These are phyloP conservation scores for Crypturellus undulatus DNA, from an alignment of 2,113 vertebrate genomes.

Conservation along the genomic window DNA sequence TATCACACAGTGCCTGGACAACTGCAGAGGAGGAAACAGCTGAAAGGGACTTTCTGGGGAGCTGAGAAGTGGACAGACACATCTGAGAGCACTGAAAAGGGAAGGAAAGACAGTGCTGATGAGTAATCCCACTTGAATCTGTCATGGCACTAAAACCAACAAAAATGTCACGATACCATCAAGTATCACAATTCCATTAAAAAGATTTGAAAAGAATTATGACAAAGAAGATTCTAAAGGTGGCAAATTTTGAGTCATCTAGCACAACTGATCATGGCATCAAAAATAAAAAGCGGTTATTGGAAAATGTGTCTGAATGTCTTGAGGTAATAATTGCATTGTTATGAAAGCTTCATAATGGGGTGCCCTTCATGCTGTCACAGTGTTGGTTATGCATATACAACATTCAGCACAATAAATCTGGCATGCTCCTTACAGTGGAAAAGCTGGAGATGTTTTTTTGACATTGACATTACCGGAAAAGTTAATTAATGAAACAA, in stretches of 20 bases:
- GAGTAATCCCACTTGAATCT: background rate
- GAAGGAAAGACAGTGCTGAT: background rate
- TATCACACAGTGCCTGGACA: background rate
- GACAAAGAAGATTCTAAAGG: background rate
- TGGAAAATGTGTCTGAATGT: background rate
- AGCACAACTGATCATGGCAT: background rate
- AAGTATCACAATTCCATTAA: background rate
- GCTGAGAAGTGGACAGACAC: background rate
- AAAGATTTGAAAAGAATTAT: background rate
- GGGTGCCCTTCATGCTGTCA: background rate
- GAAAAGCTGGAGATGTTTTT: background rate
- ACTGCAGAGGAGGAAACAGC: background rate
- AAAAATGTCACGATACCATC: fast-evolving
- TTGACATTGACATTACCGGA: background rate
- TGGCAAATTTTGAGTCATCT: background rate
- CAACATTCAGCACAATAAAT: background rate
- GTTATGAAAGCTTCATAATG: background rate
- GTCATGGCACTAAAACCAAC: background rate
- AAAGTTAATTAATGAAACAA: background rate
- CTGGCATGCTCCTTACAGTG: background rate
- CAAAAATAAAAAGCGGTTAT: background rate
- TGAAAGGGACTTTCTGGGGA: background rate
- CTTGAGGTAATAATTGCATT: background rate
- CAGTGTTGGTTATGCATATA: background rate
- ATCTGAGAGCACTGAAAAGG: background rate